Evolutionary conservation across 2,888 invertebrate species (phyloP).

Genomic region (Euplagia quadripunctaria): DNA sequence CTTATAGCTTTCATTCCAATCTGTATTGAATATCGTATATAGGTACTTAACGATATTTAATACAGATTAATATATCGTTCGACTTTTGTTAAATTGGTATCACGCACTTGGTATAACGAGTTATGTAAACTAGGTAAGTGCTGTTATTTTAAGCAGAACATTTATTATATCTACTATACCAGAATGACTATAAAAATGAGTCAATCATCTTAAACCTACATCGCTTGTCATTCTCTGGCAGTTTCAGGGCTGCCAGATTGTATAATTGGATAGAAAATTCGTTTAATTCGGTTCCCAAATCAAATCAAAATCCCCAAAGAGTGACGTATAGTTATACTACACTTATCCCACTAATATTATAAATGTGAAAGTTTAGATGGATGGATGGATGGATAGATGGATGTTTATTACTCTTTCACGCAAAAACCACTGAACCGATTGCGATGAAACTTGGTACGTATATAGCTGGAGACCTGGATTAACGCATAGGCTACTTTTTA

Average conservation of each 20-base stretch:
- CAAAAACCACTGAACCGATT: too few species aligned
- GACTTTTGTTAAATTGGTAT: background rate
- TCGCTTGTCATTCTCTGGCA: background rate
- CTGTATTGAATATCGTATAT: background rate
- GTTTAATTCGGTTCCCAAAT: too few species aligned
- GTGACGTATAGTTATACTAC: too few species aligned
- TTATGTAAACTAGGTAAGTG: background rate
- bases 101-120: background rate
- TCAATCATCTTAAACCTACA: background rate
- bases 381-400: too few species aligned
- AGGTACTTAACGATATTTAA: background rate
- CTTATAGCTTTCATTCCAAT: background rate
- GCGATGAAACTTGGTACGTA: too few species aligned
- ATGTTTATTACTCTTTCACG: too few species aligned
- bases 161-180: background rate
- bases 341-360: too few species aligned
- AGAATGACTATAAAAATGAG: background rate
- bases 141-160: background rate
- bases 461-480: too few species aligned
- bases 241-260: background rate
- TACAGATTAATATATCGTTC: background rate
- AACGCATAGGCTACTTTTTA: too few species aligned
- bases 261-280: too few species aligned
- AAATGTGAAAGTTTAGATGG: too few species aligned
- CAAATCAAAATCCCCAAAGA: too few species aligned